Percentiles rank a stretch among this genome's conserved stretches.
These are phyloP conservation scores for Nemurella pictetii DNA, from an alignment of 2,888 invertebrate genomes.

Conservation along the genomic window DNA sequence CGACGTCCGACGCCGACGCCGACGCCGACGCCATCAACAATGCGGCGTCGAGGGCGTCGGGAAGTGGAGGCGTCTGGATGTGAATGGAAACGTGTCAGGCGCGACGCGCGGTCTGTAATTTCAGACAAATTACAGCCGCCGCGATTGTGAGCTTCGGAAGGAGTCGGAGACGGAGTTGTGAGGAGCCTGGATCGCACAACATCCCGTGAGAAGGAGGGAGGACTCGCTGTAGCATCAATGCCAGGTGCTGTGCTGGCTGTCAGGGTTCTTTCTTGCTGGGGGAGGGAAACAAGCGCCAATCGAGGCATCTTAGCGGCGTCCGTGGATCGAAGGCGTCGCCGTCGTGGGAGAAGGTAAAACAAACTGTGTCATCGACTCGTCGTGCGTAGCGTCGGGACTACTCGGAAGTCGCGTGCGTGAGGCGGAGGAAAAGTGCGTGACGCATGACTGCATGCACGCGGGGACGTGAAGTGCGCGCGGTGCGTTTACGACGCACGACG, in stretches of 20 bases:
- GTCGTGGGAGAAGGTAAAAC: neutral
- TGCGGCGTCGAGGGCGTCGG: neutral
- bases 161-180: too few species aligned
- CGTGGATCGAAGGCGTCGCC: neutral
- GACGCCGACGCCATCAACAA: neutral
- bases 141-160: too few species aligned
- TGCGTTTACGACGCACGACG: neutral
- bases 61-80: too few species aligned
- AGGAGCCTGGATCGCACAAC: too few species aligned
- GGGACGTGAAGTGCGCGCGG: neutral
- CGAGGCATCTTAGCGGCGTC: neutral
- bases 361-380: neutral
- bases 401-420: slow-evolving; percentile 14
- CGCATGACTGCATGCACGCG: neutral
- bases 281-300: too few species aligned
- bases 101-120: neutral
- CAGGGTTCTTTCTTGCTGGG: too few species aligned
- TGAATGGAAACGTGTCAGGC: neutral
- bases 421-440: neutral
- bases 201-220: too few species aligned
- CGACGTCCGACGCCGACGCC: neutral
- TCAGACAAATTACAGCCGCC: neutral
- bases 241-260: too few species aligned
- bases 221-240: too few species aligned
- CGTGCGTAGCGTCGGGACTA: neutral